Base-by-base conservation (phyloP, 2,113 vertebrate genomes). In the Sander vitreus region DNA sequence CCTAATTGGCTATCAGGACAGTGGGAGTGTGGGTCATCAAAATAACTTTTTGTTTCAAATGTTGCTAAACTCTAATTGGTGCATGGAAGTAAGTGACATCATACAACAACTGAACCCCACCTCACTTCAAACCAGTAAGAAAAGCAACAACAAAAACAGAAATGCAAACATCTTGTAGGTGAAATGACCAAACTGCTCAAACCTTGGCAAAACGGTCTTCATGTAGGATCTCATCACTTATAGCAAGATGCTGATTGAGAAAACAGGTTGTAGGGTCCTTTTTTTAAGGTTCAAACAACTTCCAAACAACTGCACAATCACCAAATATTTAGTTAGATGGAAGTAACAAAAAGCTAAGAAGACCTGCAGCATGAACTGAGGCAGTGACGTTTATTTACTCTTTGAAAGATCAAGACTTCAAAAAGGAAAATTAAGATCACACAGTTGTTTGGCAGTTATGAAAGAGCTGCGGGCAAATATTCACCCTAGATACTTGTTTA, bases 381-480 rank as follows among this genome's bases (percentile, higher is more conserved):
- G 25, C 15, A 6, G 7, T 3, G 68, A 68, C 23, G 11, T 73
- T 43, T 78, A 72, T 86, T 90, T 83, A 68, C 36, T n/a, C 53
- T 62, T 54, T 78, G 18, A 67, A 83, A 80, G 54, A 75, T 67
- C 8, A 77, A 84, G 27, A n/a, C 57, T 76, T 83, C 33, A 77
- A 73, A 83, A 27, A 8, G 50, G 15, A 39, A 77, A 81, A 48
- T 47, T 73, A 58, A 68, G 55, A 83, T 81, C 71, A 79, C 12
- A 78, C 45, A 19, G 39, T 21, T 54, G 48, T 23, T 51, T 65
- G 72, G 68, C 51, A 60, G 59, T 51, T 48, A 14, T 69, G n/a
- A 36, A 73, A 58, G 36, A 76, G 59, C 81, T 73, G 25, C 53
- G 58, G 72, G 79, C 53, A 76, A 66, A 69, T 66, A 39, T n/a